A percentile compares a stretch with the other conserved stretches of the same genome.
Conservation (phyloP, 2,888 invertebrate species). For the Resseliella maxima region DNA sequence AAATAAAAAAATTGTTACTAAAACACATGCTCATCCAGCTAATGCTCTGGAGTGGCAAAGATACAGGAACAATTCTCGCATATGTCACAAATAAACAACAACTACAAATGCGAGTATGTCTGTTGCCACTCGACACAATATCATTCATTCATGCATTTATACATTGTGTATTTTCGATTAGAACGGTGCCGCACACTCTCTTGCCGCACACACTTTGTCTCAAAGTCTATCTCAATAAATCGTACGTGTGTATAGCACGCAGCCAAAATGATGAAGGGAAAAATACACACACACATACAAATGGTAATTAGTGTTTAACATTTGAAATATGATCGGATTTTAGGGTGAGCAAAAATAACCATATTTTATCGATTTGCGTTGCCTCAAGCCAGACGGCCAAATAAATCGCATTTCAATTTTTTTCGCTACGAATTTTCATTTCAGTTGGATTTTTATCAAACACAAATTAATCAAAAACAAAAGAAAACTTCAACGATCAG, state of each 20-base stretch:
- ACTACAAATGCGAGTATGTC: conserved; percentile 46
- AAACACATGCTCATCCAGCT: conserved; percentile 54
- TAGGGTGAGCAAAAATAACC: conserved; percentile 53
- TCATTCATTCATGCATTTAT: neutral
- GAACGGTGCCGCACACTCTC: conserved; percentile 19
- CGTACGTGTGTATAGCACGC: neutral
- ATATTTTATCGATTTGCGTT: conserved; percentile 33
- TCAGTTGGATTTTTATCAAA: neutral
- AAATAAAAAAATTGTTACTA: conserved; percentile 35
- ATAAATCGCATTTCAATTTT: neutral
- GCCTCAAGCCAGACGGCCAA: neutral
- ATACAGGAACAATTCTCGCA: conserved; percentile 17
- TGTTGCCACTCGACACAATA: conserved; percentile 39
- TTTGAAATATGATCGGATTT: conserved; percentile 55
- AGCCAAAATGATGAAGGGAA: neutral
- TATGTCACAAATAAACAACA: conserved; percentile 54
- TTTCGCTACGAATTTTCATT: neutral
- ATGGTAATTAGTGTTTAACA: conserved; percentile 54
- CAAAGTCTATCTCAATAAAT: neutral
- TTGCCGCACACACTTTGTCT: neutral
- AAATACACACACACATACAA: neutral
- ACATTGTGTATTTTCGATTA: neutral
- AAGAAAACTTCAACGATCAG: neutral
- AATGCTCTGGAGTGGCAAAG: neutral
- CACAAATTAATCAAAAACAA: neutral